Conservation (phyloP, 2,113 vertebrate genomes). For the Manacus vitellinus region DNA sequence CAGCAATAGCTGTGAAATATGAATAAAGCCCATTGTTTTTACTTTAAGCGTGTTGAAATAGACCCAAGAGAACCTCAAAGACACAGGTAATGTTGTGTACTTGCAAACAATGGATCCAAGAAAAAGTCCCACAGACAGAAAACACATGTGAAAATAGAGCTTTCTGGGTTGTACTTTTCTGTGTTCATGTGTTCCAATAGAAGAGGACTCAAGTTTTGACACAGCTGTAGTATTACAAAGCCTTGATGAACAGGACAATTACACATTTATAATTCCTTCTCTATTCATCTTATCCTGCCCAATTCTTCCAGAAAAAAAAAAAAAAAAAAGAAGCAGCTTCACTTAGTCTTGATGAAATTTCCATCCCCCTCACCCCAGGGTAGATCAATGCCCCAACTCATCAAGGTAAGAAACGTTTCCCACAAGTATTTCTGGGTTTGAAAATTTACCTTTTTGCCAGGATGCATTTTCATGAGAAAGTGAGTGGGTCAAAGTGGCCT, state of each 20-base stretch:
- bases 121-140: not conserved
- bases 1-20: not conserved
- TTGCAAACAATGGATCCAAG: not conserved
- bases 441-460: slow-evolving; percentile 5
- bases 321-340: not conserved
- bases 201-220: not conserved
- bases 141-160: not conserved
- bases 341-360: not conserved
- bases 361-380: not conserved
- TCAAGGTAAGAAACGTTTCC: not conserved
- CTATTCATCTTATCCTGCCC: not conserved
- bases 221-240: not conserved
- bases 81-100: not conserved
- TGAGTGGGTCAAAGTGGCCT: not conserved
- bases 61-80: not conserved
- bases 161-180: not conserved
- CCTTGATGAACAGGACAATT: not conserved
- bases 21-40: not conserved
- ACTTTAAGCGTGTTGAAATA: not conserved
- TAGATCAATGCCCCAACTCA: not conserved
- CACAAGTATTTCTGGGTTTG: not conserved
- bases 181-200: not conserved
- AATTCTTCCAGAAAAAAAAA: not conserved
- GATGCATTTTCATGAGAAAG: not conserved
- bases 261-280: not conserved